Base-by-base conservation (phyloP, 2,888 invertebrate genomes). In the Calliopum simillimum region DNA sequence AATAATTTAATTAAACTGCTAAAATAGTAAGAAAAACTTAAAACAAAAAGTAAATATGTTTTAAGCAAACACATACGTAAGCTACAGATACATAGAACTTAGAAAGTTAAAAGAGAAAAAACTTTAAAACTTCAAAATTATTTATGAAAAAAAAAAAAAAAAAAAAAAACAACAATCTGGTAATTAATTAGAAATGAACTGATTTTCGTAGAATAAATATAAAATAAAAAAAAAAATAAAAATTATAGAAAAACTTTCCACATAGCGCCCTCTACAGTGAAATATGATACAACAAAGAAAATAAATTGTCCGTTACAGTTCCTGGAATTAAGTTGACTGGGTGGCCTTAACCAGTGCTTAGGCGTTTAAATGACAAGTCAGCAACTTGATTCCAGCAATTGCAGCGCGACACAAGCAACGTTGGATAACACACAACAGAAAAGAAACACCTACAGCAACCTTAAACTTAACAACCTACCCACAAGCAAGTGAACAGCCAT, bases 271-370 rank as follows among this genome's bases (percentile, higher is more conserved):
- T 16, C 33, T 25, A 56, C 21, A 14, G 56, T 41, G 19, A 21
- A n/a, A 44, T 53, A 55, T 16, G 14, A 46, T 19, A 33, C n/a
- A 56, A 53, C 46, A 14, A 51, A 25, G 16, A 11, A 65, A 65
- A 47, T 63, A 23, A 68, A 71, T 68, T 69, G 79, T 83, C 80
- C 78, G 80, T 83, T 83, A 82, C 86, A 81, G 81, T 86, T 83
- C 86, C 85, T 85, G 85, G 85, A 85, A 85, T 85, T 82, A 84
- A 86, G 85, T 85, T 85, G 85, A 86, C 85, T 85, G 85, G 85
- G 84, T 86, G 81, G 86, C 86, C 85, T 74, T 72, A 78, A 74
- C 79, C 79, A 78, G 75, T 81, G 81, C 82, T 81, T 84, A 78
- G 77, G 83, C 78, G 79, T 79, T 78, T 78, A 74, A 74, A 75